Percentiles rank a stretch among this genome's conserved stretches.
These are phyloP conservation scores for Trichopoda pennipes DNA, from an alignment of 2,888 invertebrate species.

Conservation along the genomic window DNA sequence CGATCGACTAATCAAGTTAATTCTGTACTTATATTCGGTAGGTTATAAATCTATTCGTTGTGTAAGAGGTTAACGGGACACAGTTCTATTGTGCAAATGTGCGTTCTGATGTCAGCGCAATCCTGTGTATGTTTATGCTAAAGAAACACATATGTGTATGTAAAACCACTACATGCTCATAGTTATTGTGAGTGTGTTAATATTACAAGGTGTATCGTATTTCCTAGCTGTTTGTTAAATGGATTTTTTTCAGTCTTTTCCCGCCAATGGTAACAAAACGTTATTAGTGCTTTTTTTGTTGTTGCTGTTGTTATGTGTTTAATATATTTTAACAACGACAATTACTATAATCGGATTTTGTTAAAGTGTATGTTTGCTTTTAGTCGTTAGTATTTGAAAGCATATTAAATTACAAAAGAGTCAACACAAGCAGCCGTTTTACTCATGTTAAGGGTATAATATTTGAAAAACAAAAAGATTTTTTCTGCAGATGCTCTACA, in stretches of 20 bases:
- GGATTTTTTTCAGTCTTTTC: conserved; percentile 31
- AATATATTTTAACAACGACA: conserved; percentile 70
- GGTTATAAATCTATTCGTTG: conserved; percentile 2
- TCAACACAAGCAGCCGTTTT: neutral
- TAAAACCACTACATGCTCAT: neutral
- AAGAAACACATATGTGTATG: conserved; percentile 7
- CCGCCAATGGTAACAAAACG: conserved; percentile 16
- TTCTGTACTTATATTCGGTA: neutral
- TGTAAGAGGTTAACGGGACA: neutral
- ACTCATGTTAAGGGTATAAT: neutral
- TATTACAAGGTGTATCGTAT: conserved; percentile 50
- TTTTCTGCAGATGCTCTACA: conserved; percentile 1
- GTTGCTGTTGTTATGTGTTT: conserved; percentile 28
- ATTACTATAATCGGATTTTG: conserved; percentile 77
- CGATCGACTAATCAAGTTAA: no score
- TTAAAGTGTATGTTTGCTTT: conserved; percentile 49
- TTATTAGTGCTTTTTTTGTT: conserved; percentile 14
- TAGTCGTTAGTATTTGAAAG: conserved; percentile 40
- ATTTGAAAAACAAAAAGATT: neutral
- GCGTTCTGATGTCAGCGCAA: conserved; percentile 40
- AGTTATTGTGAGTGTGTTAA: neutral
- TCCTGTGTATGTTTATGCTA: conserved; percentile 27
- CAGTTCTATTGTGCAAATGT: conserved; percentile 15
- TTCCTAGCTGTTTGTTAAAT: conserved; percentile 47
- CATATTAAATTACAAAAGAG: conserved; percentile 50